These are phyloP conservation scores for Dendronephthya gigantea DNA, from an alignment of 64 coral and sea anemone species.

Conservation along the genomic window DNA sequence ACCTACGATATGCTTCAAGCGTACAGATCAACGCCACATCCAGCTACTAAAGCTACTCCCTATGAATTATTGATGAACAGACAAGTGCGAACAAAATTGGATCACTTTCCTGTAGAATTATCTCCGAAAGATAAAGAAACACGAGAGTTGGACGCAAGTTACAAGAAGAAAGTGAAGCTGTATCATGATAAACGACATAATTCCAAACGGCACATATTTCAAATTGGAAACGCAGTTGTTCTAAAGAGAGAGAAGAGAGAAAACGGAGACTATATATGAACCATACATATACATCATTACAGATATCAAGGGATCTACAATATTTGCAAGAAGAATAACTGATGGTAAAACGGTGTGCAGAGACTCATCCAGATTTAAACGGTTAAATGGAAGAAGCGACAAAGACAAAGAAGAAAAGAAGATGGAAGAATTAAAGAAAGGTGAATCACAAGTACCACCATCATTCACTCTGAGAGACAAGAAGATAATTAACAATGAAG, in stretches of 20 bases:
- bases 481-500: background rate
- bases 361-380: slow-evolving; percentile 1
- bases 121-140: slow-evolving; percentile 2
- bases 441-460: background rate
- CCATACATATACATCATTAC: background rate
- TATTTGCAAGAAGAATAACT: background rate
- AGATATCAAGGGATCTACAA: background rate
- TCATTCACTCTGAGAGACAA: background rate
- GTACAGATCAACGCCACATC: slow-evolving; percentile 2
- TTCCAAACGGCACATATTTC: background rate
- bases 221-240: background rate
- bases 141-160: too few species aligned
- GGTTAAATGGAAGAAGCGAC: background rate
- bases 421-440: background rate
- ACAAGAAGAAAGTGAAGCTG: background rate
- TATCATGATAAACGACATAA: background rate
- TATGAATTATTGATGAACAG: background rate
- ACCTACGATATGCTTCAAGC: slow-evolving; percentile 6
- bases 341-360: background rate
- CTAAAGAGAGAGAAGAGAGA: background rate
- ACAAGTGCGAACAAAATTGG: background rate
- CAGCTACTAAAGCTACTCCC: background rate
- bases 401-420: background rate
- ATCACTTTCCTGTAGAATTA: background rate
- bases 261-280: background rate